phyloP scores from a whole-genome alignment of 2,888 invertebrate species.

The Cybosia mesomella region DNA sequence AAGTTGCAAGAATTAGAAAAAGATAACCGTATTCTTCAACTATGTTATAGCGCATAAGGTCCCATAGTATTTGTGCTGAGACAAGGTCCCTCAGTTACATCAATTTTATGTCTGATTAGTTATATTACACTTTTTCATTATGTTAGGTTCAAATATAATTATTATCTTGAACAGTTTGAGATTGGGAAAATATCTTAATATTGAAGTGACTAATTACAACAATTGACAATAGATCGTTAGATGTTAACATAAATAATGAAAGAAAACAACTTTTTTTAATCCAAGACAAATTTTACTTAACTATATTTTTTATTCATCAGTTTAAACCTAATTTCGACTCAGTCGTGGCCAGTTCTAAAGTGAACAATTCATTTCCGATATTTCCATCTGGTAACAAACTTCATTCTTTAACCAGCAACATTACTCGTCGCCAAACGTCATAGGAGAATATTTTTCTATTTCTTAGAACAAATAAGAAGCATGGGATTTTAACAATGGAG shows the following conservation, averaged over 20 bases:
- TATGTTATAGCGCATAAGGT: conserved; percentile 25
- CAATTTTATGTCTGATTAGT: conserved; percentile 39
- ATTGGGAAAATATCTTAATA: not conserved
- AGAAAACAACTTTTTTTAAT: conserved; percentile 28
- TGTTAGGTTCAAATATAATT: not conserved
- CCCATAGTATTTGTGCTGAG: conserved; percentile 71
- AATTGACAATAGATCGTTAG: not conserved
- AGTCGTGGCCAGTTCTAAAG: conserved; percentile 52
- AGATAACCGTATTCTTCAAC: not conserved
- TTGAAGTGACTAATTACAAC: not conserved
- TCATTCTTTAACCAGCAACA: conserved; percentile 62
- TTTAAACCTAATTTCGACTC: conserved; percentile 51
- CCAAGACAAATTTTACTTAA: conserved; percentile 30
- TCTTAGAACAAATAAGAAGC: conserved; percentile 52
- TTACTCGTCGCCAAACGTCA: conserved; percentile 53
- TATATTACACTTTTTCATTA: not conserved
- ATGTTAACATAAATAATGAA: conserved; percentile 18
- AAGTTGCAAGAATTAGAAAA: not conserved
- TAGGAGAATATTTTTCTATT: conserved; percentile 57
- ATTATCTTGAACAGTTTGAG: not conserved
- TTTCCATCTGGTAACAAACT: conserved; percentile 53
- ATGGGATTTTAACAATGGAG: conserved; percentile 63
- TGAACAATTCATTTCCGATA: conserved; percentile 50
- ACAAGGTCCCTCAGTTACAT: conserved; percentile 71
- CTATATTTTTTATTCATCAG: conserved; percentile 26